Conservation (phyloP, 2,797 vertebrate species). For the Coreius guichenoti region DNA sequence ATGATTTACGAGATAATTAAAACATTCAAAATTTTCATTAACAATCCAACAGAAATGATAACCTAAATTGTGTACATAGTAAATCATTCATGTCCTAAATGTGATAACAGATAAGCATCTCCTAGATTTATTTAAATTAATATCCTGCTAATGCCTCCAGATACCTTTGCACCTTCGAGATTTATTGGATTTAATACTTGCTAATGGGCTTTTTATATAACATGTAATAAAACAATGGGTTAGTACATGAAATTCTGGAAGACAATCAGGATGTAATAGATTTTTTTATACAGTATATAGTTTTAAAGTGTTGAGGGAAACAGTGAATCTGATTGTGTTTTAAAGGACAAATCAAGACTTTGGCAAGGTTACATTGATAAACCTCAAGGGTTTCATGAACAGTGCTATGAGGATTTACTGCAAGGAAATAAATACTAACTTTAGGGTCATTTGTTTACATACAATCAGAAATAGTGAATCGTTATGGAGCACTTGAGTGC, state of each 20-base stretch:
- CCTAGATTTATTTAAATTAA: slow-evolving; percentile 14
- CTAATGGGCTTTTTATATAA: slow-evolving; percentile 5
- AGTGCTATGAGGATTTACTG: not conserved
- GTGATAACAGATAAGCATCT: slow-evolving; percentile 18
- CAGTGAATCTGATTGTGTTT: not conserved
- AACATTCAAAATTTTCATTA: not conserved
- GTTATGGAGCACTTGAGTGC: not conserved
- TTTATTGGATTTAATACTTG: not conserved
- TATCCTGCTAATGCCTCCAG: not conserved
- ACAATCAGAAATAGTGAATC: not conserved
- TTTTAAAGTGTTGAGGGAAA: not conserved
- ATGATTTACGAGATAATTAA: not conserved
- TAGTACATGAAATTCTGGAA: not conserved
- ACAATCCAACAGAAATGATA: not conserved
- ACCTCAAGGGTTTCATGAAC: not conserved
- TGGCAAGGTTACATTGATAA: not conserved
- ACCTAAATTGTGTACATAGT: not conserved
- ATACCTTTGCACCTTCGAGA: not conserved
- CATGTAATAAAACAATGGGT: slow-evolving; percentile 1
- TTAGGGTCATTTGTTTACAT: not conserved
- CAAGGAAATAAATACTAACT: not conserved
- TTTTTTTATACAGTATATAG: not conserved
- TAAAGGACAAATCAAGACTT: slow-evolving; percentile 14
- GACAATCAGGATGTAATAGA: not conserved
- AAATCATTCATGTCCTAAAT: slow-evolving; percentile 1